A percentile compares a stretch with the other conserved stretches of the same genome.
phyloP scores from a whole-genome alignment of 2,113 vertebrate species.

The Sebastes fasciatus region DNA sequence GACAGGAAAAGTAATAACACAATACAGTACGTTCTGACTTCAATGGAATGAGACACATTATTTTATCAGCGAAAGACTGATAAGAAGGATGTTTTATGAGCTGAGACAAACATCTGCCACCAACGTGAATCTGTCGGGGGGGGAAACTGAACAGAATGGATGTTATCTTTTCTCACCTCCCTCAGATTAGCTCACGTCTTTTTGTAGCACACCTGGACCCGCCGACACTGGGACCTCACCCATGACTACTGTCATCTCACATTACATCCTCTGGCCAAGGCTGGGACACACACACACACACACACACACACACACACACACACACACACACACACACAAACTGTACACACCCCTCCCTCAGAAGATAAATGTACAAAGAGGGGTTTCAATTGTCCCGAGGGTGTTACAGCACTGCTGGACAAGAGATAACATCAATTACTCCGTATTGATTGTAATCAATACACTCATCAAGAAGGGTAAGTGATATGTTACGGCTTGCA shows the following conservation, averaged over 20 bases:
- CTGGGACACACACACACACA: slow-evolving; percentile 15
- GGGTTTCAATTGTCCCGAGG: neutral
- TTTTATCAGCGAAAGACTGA: neutral
- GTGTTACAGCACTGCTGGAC: slow-evolving; percentile 37
- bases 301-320: slow-evolving; percentile 16
- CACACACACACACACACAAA: slow-evolving; percentile 2
- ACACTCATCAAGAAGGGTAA: slow-evolving; percentile 37
- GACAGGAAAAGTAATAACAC: neutral
- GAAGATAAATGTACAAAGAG: slow-evolving; percentile 6
- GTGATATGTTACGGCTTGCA: slow-evolving; percentile 20
- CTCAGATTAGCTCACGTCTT: slow-evolving; percentile 18
- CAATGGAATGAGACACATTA: neutral
- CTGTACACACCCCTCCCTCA: slow-evolving; percentile 6
- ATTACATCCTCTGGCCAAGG: slow-evolving; percentile 55
- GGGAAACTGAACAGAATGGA: slow-evolving; percentile 6
- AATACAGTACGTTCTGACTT: neutral
- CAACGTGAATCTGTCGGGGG: slow-evolving; percentile 7
- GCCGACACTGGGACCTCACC: slow-evolving; percentile 5
- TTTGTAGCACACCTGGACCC: slow-evolving; percentile 62
- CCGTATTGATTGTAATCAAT: slow-evolving; percentile 65
- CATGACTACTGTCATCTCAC: slow-evolving; percentile 36
- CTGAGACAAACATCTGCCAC: neutral
- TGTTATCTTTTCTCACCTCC: slow-evolving; percentile 1
- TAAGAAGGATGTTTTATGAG: neutral
- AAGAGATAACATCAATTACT: slow-evolving; percentile 44